These are phyloP conservation scores for Ciconia boyciana DNA, from an alignment of 2,113 vertebrate genomes.

Conservation along the genomic window DNA sequence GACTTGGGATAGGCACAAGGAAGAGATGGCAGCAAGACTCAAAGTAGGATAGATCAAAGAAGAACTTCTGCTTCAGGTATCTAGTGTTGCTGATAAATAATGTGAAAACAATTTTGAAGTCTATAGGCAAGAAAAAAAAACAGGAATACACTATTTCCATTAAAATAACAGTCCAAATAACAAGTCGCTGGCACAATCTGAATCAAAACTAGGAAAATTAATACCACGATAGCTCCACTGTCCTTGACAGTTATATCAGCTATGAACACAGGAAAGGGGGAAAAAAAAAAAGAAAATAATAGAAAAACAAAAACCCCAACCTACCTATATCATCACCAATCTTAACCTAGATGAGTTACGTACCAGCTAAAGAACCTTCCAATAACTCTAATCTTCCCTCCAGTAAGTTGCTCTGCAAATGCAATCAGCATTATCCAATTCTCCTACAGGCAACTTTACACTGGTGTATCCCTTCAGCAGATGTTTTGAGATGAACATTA, in stretches of 20 bases:
- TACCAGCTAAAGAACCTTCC: neutral
- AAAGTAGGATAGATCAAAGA: neutral
- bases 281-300: too few species aligned
- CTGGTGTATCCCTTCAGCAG: neutral
- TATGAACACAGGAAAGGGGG: neutral
- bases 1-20: neutral
- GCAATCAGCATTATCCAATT: neutral
- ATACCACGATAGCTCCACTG: neutral
- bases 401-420: neutral
- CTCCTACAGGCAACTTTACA: neutral
- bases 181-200: neutral
- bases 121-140: neutral
- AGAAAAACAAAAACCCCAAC: neutral
- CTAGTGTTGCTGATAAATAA: neutral
- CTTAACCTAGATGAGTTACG: neutral
- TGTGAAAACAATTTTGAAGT: neutral
- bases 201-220: neutral
- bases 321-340: neutral
- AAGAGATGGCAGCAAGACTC: neutral
- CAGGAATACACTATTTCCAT: neutral
- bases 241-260: neutral
- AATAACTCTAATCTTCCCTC: neutral
- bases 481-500: neutral
- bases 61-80: neutral
- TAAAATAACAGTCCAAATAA: neutral